Percentiles rank a stretch among this genome's conserved stretches.
Evolutionary conservation across 2,797 vertebrate genomes (phyloP).

Genomic region (Hylomyscus alleni): DNA sequence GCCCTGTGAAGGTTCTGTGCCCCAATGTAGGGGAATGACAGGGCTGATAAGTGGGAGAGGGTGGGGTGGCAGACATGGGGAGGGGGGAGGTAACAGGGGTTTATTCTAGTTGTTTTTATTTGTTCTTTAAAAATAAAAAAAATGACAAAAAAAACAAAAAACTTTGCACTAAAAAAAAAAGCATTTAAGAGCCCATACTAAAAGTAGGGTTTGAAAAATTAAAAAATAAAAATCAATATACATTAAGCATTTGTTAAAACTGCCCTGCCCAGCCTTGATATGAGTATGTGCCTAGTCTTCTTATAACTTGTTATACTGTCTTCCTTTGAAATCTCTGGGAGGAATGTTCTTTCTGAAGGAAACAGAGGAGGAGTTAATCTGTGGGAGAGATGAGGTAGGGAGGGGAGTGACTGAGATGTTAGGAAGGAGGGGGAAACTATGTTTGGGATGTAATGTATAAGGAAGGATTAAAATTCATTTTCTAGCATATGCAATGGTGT

Average conservation of each 20-base stretch:
- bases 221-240: neutral
- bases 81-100: no score
- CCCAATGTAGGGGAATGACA: no score
- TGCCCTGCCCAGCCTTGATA: neutral
- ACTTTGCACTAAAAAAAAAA: no score
- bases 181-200: neutral
- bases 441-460: neutral
- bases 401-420: neutral
- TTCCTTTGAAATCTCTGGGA: neutral
- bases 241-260: neutral
- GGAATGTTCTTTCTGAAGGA: neutral
- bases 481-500: neutral
- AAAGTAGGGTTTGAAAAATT: neutral
- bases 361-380: neutral
- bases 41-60: no score
- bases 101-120: no score
- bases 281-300: neutral
- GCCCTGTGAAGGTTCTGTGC: no score
- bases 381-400: neutral
- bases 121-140: no score
- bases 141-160: no score
- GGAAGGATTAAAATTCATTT: neutral
- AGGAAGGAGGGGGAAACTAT: neutral
- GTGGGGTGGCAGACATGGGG: no score
- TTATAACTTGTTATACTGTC: neutral